Evolutionary conservation across 2,113 vertebrate genomes (phyloP), one percentile per base, ranked within the genome.

Genomic region (Acrocephalus arundinaceus): DNA sequence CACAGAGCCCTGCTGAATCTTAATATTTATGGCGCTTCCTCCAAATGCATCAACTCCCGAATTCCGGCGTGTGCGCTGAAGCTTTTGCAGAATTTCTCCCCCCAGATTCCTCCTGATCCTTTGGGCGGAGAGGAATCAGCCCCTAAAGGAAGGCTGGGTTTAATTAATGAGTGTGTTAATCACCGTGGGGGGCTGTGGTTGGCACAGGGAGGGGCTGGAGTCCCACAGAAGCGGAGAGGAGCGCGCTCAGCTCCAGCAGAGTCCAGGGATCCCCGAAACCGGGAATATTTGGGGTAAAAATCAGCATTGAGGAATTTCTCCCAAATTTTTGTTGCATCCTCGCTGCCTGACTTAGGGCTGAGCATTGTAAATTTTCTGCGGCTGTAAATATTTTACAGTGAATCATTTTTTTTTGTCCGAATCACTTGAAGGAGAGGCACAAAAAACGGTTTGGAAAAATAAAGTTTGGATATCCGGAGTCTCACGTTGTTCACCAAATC

Each of bases 401-500:
- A 59, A 51, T 61, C 3, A 1, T 31, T 83, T 57, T 65, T 27
- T 65, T 27, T 68, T 8, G 11, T 28, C 22, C 43, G 6, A 45
- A 39, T 30, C 37, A 7, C 15, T 45, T 23, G 30, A 77, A 61
- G 1, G 2, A 67, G 61, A 81, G 23, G 10, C 31, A 4, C 14
- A 15, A 24, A 41, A 71, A 81, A 62, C 0, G 2, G 6, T 15
- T 37, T 39, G 58, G 52, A 10, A 63, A 77, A 48, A 9, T 2
- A 2, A 79, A 74, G 15, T 45, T 16, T 7, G 18, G 51, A 2
- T 68, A 10, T 21, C 33, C 1, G 2, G n/a, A 23, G 3, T 12
- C 21, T 45, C 35, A 1, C 4, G 2, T 5, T 23, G 2, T 3
- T 23, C 15, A 11, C 39, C 20, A 2, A 4, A 43, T 6, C 19